Evolutionary conservation across 2,113 vertebrate species (phyloP), one percentile per base, ranked within the genome.

Genomic region (Oreochromis tanganicae): DNA sequence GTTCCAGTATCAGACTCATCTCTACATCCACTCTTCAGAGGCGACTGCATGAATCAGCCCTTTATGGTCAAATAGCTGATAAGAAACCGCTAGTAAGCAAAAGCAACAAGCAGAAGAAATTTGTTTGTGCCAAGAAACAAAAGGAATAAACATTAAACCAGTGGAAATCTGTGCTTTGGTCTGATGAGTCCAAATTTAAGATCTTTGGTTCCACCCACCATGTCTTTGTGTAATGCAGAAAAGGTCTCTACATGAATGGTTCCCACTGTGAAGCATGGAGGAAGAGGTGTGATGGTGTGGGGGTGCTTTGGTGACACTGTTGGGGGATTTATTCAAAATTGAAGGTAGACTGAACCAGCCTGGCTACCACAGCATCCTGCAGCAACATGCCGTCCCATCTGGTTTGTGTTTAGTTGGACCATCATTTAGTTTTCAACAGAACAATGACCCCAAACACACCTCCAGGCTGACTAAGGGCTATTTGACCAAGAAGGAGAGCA

Each of bases 321-420:
- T 52, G 50, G 50, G 17, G 50, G 19, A 54, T 54, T 54, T n/a
- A n/a, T 3, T 54, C 50, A 54, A 54, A 54, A 54, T 3, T 54
- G 19, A n/a, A 10, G 0, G 3, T 4, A 54, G 9, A 54, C 52
- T 54, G 19, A 54, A n/a, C 50, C 19, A 54, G 1, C 7, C 0
- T 50, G 48, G 46, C 50, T 2, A 52, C 2, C 50, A 9, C 50
- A 52, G 4, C 2, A 52, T 52, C 50, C 50, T 52, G 50, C 50
- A 48, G 14, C 14, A 2, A 17, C 3, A 48, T 17, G 46, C 24
- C 3, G 1, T 24, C 24, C 3, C 24, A 24, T 24, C 24, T 3
- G 3, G 24, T 24, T 24, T 24, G 24, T 3, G 3, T 24, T 24
- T 24, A 24, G 7, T 17, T 48, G 14, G 14, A 7, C 14, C 3